Evolutionary conservation across 1,140 invertebrate species (phyloP), one percentile per base, ranked within the genome.

Genomic region (Goniozus legneri): DNA sequence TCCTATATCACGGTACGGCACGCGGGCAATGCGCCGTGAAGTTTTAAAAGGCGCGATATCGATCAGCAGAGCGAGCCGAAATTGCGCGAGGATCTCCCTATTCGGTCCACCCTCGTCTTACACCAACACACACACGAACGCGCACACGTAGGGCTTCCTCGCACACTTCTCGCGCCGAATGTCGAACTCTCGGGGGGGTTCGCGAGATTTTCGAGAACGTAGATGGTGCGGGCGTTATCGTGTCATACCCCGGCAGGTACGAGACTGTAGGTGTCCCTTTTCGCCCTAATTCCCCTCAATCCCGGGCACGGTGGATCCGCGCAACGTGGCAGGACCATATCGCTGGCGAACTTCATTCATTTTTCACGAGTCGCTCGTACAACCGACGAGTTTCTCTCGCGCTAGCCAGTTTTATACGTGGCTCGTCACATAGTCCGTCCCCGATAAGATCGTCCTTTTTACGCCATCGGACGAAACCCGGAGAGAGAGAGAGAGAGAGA

Each of bases 211-310:
- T 37, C 40, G 40, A 50, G 31, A 36, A 43, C 22, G 47, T 38
- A 35, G 44, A 56, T 56, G 50, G 47, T 53, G 31, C 41, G 39
- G 24, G 50, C 57, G 56, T 65, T 69, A 69, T 67, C 64, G 53
- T 35, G 54, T 51, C 58, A 45, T 62, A 62, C 52, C 59, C 50
- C 35, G 54, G 39, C 60, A 54, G 47, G 50, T 56, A 52, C 45
- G 42, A 52, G 52, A 15, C 21, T 14, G 32, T 52, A 27, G 48
- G 40, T 39, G 47, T 48, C 50, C 45, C 58, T 56, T 60, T 60
- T 58, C 54, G 58, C 47, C 57, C 65, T 63, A 67, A 66, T 69
- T 67, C 63, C 54, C 50, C 58, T 60, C 56, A 59, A 62, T 52
- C 52, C 58, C 48, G 46, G 46, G 42, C 36, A 37, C 37, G 49